Evolutionary conservation across 2,113 vertebrate species (phyloP).

Genomic region (Taxidea taxus): DNA sequence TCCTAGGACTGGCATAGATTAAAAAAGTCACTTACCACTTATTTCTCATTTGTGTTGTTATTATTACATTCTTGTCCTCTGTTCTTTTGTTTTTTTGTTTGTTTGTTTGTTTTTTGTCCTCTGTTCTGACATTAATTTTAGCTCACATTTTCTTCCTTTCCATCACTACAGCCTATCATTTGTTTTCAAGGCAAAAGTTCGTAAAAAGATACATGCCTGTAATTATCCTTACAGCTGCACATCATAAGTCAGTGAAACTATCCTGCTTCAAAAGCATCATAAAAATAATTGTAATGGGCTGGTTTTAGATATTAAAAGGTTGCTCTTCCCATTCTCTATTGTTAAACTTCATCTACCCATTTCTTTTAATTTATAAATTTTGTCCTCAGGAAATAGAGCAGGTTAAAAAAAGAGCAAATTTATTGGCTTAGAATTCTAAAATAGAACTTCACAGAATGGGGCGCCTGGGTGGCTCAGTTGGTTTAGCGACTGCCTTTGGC

Average conservation of each 20-base stretch:
- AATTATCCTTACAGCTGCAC: background rate
- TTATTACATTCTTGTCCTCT: background rate
- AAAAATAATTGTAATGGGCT: background rate
- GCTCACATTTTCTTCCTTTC: background rate
- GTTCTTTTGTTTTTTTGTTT: background rate
- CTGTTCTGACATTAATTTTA: background rate
- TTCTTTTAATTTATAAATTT: background rate
- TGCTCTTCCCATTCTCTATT: background rate
- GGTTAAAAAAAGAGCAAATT: background rate
- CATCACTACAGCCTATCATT: background rate
- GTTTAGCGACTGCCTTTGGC: too few species aligned
- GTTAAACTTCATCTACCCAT: background rate
- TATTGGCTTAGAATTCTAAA: slow-evolving; percentile 4
- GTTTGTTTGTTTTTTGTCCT: background rate
- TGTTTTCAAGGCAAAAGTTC: background rate
- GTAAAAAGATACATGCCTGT: background rate
- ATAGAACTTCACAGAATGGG: background rate
- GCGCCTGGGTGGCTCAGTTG: too few species aligned
- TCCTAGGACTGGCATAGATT: background rate
- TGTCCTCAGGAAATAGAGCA: background rate
- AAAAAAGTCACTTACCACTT: background rate
- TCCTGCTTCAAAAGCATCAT: background rate
- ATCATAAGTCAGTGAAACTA: background rate
- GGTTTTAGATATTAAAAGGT: background rate
- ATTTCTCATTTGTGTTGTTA: slow-evolving; percentile 7